A percentile compares a stretch with the other conserved stretches of the same genome.
Evolutionary conservation across 2,888 invertebrate species (phyloP).

Genomic region (Leptopilina syphax): DNA sequence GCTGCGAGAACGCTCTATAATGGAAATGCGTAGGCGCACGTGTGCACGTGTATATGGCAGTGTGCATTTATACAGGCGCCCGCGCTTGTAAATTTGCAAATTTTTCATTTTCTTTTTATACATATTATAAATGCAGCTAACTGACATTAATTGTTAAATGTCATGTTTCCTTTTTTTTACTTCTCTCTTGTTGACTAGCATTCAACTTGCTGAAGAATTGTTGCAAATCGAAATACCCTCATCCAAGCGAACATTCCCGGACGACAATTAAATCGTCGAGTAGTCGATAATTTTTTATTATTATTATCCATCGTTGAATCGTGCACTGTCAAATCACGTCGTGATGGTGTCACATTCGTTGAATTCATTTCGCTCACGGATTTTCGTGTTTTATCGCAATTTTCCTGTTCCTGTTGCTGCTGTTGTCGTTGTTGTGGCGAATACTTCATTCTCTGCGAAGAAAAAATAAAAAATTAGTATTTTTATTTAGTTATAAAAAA

Average conservation of each 20-base stretch:
- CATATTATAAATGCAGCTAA: not conserved
- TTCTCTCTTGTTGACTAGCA: conserved; percentile 64
- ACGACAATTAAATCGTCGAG: conserved; percentile 58
- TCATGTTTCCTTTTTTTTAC: not conserved
- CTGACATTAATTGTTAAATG: not conserved
- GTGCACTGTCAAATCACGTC: not conserved
- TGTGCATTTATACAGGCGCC: not conserved
- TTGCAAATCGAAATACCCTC: conserved; percentile 73
- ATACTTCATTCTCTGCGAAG: conserved; percentile 69
- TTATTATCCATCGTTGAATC: conserved; percentile 57
- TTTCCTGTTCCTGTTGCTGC: conserved; percentile 72
- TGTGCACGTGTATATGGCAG: not conserved
- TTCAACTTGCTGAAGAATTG: conserved; percentile 72
- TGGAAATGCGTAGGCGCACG: no score
- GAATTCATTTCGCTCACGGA: conserved; percentile 73
- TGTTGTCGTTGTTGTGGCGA: conserved; percentile 70
- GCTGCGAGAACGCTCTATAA: not conserved
- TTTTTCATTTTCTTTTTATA: not conserved
- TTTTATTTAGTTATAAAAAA: no score
- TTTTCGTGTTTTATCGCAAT: conserved; percentile 61
- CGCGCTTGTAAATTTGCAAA: conserved; percentile 15
- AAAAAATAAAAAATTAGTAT: no score
- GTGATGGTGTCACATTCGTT: conserved; percentile 67
- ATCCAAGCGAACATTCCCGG: conserved; percentile 75
- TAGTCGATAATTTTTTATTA: conserved; percentile 61